These are phyloP conservation scores for Schizopygopsis pylzovi DNA, from an alignment of 2,797 vertebrate species.

Conservation along the genomic window DNA sequence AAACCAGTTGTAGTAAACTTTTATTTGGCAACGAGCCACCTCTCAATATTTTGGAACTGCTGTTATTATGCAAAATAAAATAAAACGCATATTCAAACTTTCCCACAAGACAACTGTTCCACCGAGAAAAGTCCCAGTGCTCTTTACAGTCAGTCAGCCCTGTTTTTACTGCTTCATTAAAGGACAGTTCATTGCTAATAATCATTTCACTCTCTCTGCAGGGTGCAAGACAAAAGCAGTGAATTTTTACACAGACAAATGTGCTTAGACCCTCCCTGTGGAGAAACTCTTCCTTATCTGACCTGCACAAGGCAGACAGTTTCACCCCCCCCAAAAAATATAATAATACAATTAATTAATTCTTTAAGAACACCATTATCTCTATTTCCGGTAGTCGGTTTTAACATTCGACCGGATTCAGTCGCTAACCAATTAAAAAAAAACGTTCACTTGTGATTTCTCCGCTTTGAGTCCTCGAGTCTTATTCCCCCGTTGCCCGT, in stretches of 20 bases:
- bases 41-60: neutral
- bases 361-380: constrained; percentile 31
- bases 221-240: constrained; percentile 14
- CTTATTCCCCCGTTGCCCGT: constrained; percentile 40
- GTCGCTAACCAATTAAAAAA: constrained; percentile 15
- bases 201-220: constrained; percentile 24
- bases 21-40: neutral
- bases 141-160: neutral
- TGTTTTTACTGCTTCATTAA: constrained; percentile 25
- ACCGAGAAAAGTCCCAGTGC: neutral
- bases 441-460: constrained; percentile 31
- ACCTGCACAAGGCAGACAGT: constrained; percentile 33
- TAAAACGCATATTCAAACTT: neutral
- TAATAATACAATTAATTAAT: constrained; percentile 17
- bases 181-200: constrained; percentile 34
- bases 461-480: constrained; percentile 23
- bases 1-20: neutral
- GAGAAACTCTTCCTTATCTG: constrained; percentile 35
- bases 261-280: constrained; percentile 20
- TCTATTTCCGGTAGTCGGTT: constrained; percentile 10
- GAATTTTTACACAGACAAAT: constrained; percentile 12
- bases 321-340: neutral
- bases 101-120: neutral
- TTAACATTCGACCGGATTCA: constrained; percentile 25
- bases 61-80: neutral